phyloP scores from a whole-genome alignment of 2,888 invertebrate species.

The Nasonovia ribisnigri region DNA sequence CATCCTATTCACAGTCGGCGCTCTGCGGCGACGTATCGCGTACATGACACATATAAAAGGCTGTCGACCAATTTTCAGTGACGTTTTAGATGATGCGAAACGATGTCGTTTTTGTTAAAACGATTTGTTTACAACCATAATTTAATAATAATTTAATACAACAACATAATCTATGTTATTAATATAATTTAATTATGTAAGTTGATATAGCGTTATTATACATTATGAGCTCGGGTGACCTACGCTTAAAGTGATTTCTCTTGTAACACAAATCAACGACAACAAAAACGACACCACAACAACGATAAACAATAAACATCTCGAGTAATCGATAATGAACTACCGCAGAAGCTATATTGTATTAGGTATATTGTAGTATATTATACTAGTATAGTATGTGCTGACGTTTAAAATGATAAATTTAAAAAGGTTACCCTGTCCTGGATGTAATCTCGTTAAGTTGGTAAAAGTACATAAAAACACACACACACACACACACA shows the following conservation, averaged over 20 bases:
- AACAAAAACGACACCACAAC: neutral
- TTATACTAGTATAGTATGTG: neutral
- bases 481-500: neutral
- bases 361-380: too few species aligned
- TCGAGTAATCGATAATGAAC: neutral
- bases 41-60: neutral
- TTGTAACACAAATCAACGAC: slow-evolving; percentile 27
- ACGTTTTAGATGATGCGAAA: neutral
- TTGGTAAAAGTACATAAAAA: neutral
- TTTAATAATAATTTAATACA: neutral
- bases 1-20: neutral
- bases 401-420: neutral
- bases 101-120: neutral
- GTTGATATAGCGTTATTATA: neutral
- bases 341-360: neutral
- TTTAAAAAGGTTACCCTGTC: neutral
- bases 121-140: neutral
- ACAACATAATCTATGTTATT: neutral
- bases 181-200: slow-evolving; percentile 21
- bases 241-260: slow-evolving; percentile 22
- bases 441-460: neutral
- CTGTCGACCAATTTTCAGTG: neutral
- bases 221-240: slow-evolving; percentile 8
- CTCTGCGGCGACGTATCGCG: too few species aligned
- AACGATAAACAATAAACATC: neutral